A percentile compares a stretch with the other conserved stretches of the same genome.
These are phyloP conservation scores for Caenorhabditis sinica DNA, from an alignment of 2,888 invertebrate genomes.

Conservation along the genomic window DNA sequence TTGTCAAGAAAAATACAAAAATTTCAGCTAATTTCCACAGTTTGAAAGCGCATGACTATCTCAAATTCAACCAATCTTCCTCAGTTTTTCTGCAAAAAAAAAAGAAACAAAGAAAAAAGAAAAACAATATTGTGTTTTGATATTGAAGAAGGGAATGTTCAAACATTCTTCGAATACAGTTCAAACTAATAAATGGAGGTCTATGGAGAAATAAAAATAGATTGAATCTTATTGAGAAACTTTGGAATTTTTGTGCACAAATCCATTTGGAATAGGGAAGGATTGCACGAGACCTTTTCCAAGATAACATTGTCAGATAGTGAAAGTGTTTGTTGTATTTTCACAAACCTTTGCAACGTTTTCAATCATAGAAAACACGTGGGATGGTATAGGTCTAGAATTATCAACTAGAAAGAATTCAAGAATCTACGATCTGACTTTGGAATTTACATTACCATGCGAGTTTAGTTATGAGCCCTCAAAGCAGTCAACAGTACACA, in stretches of 20 bases:
- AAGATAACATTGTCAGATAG: not conserved
- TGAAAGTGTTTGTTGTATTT: too few species aligned
- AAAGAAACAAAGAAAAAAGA: slow-evolving; percentile 3
- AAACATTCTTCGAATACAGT: slow-evolving; percentile 15
- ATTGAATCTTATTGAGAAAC: not conserved
- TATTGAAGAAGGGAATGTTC: not conserved
- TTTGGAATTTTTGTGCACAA: not conserved
- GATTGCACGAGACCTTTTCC: not conserved
- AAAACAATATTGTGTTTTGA: slow-evolving; percentile 5
- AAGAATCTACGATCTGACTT: too few species aligned
- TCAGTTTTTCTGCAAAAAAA: slow-evolving; percentile 7
- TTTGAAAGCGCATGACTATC: slow-evolving; percentile 1
- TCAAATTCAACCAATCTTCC: not conserved
- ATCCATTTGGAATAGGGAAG: not conserved
- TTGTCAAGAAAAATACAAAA: not conserved
- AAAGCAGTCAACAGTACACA: too few species aligned
- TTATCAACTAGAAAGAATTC: too few species aligned
- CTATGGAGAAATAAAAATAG: not conserved
- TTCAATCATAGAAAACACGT: too few species aligned
- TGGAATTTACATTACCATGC: too few species aligned
- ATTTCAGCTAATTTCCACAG: slow-evolving; percentile 24
- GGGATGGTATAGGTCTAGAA: too few species aligned
- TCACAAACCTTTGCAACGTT: too few species aligned
- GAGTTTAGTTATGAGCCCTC: too few species aligned
- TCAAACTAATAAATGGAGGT: not conserved